Base-by-base conservation (phyloP, 2,888 invertebrate genomes). In the Noctua comes region DNA sequence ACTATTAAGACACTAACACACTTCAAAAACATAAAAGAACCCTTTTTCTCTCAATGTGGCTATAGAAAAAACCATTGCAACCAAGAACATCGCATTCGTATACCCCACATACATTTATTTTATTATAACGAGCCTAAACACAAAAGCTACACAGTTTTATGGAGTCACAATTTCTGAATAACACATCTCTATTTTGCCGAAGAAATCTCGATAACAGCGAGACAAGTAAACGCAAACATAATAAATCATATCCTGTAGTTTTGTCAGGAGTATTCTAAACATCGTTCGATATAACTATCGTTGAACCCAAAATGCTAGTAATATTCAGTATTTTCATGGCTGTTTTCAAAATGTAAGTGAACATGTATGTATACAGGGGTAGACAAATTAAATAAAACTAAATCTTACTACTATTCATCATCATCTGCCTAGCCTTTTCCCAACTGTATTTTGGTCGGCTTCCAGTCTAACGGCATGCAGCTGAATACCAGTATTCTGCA, bases 231-330 rank as follows among this genome's bases (percentile, higher is more conserved):
- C 79, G 88, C 88, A 92, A 92, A 93, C 90, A 92, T 88, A 77
- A 93, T 93, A 93, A 93, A 94, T 94, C 93, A 93, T 90, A 89
- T 90, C 77, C 66, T 79, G 72, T 85, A 88, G 88, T 88, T 79
- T 83, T 86, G 80, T 78, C 81, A 21, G 82, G 75, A 80, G 77
- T 92, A 91, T 91, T 91, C 88, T 89, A 76, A 77, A 77, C 77
- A 83, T 48, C 82, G 46, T 65, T 89, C 87, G 89, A 90, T 85
- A 88, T 76, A 80, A 36, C 4, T 40, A 16, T 24, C 5, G 57
- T 64, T 43, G 40, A 43, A 36, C 16, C n/a, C 13, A 66, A 72
- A 46, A 24, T 43, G 36, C 51, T 69, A 74, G 11, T 43, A 11
- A 1, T 36, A n/a, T 66, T 76, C 69, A 40, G 10, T 48, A 1